Evolutionary conservation across 2,113 vertebrate genomes (phyloP), one percentile per base, ranked within the genome.

Genomic region (Himantopus leucocephalus): DNA sequence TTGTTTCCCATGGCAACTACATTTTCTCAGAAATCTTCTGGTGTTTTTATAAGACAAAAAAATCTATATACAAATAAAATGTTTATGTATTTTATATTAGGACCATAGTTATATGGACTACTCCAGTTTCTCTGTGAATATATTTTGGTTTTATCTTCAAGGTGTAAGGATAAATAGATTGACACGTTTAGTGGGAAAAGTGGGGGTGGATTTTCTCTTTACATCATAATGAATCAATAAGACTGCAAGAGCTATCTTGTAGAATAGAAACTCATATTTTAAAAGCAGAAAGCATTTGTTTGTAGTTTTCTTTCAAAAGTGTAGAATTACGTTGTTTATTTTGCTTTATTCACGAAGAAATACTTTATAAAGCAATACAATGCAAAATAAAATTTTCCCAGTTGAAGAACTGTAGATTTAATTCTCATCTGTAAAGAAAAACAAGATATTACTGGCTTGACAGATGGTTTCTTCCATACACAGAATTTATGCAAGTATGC

Each of bases 1-100:
- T 96, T 87, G 77, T 90, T 88, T 87, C 66, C 92, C 81, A 59
- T 91, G 11, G 52, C 70, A 94, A 94, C 81, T 52, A 58, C 24
- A n/a, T 90, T 80, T 90, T 47, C 66, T 85, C 60, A 72, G 60
- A 84, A 90, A 74, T 53, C 4, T 56, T 47, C 34, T 3, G 0
- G 5, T 34, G 12, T 4, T 82, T 88, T 82, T 75, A 68, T 59
- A 45, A 92, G 53, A 63, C 4, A 47, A 72, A 24, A 52, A 29
- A 34, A 79, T 45, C 32, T 32, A 22, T 45, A 67, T 14, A 35
- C 48, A 67, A 52, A 77, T 41, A 30, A 62, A 63, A 26, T 10
- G 4, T 52, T 75, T 7, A 5, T 60, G 5, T 4, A 43, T 52
- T 71, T 88, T 79, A 27, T 52, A 43, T 60, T 70, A 63, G 23